Evolutionary conservation across 2,797 vertebrate species (phyloP), one percentile per base, ranked within the genome.

Genomic region (Pangasius macronema): DNA sequence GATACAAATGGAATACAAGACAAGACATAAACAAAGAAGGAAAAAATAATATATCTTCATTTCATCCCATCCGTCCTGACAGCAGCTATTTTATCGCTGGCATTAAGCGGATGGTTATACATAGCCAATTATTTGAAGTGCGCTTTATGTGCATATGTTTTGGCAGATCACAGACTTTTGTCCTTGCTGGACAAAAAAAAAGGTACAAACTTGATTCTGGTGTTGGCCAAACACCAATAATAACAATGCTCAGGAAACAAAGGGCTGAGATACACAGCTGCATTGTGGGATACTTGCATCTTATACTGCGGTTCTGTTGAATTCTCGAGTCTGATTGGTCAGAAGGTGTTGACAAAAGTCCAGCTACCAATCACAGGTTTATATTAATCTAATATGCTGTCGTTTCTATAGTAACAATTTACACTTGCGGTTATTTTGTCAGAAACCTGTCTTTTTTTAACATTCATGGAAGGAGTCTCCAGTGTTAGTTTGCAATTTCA

Each of bases 171-270:
- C 3, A 24, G 13, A 10, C 46, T 75, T 85, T 91, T 85, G 91
- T 89, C 89, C 91, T 91, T 90, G 88, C 84, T 61, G 85, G 84
- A 79, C n/a, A n/a, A 68, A 73, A 81, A 33, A 79, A 67, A 46
- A 36, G 49, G 79, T 27, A 63, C 77, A 87, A 87, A 87, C 81
- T 87, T 81, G 83, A 89, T 89, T 83, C 10, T 27, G 79, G 72
- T n/a, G 9, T 33, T 88, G 87, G 88, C 57, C 1, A 22, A 5
- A 14, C 0, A 59, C 89, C 90, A 89, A 33, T 46, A 79, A 36
- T 20, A 65, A 49, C 63, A 36, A 57, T 10, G 76, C 8, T 55
- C 5, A 22, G 14, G 49, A 33, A 49, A 53, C 61, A 87, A 85
- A 88, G 67, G 2, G 20, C 27, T 39, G 86, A 83, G 86, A 72